Conservation (phyloP, 2,888 invertebrate genomes). For the Phengaris alcon region DNA sequence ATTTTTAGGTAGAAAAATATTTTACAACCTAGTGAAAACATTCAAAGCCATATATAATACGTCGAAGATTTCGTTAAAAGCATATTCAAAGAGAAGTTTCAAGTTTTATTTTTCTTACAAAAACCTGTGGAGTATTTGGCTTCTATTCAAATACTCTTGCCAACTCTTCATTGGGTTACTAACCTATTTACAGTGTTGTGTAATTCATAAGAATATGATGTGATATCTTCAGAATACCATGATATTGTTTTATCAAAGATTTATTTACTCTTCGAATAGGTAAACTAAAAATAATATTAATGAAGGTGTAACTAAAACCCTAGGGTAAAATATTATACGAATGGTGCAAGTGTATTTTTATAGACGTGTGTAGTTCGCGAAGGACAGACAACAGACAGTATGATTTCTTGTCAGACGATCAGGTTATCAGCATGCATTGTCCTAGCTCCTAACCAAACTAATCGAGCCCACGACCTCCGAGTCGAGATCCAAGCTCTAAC, state of each 20-base stretch:
- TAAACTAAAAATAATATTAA: too few species aligned
- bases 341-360: too few species aligned
- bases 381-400: too few species aligned
- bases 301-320: too few species aligned
- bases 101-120: slow-evolving; percentile 19
- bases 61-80: background rate
- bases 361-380: too few species aligned
- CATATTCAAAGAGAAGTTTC: background rate
- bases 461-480: too few species aligned
- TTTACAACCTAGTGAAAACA: background rate
- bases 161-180: background rate
- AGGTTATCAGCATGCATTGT: too few species aligned
- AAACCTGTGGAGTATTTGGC: slow-evolving; percentile 8
- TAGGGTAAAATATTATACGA: too few species aligned
- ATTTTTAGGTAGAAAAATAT: background rate
- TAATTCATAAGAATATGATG: background rate
- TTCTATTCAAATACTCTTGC: background rate
- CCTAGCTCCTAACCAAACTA: too few species aligned
- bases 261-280: too few species aligned
- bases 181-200: slow-evolving; percentile 4
- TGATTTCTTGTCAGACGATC: too few species aligned
- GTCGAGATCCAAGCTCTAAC: too few species aligned
- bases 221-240: background rate
- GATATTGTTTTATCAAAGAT: background rate
- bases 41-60: background rate